Conservation (phyloP, 1,140 invertebrate species). For the Lethrus apterus region DNA sequence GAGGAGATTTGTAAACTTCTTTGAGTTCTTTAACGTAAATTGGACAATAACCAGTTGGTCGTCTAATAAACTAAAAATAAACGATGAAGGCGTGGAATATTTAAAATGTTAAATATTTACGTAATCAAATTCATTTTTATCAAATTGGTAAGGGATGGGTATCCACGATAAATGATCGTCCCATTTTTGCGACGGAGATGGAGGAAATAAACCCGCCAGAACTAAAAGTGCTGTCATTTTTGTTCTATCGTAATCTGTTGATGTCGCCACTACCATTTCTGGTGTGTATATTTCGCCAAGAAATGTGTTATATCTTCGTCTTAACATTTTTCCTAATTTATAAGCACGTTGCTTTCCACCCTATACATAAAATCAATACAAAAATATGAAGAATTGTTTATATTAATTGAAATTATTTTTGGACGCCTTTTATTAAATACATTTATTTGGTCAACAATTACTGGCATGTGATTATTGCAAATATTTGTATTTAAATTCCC, state of each 20-base stretch:
- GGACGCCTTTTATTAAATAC: no score
- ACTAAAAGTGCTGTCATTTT: conserved; percentile 52
- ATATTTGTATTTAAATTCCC: no score
- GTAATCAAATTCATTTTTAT: conserved; percentile 41
- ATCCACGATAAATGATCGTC: conserved; percentile 44
- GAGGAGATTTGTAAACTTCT: conserved; percentile 22
- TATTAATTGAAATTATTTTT: no score
- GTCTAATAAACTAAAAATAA: conserved; percentile 21
- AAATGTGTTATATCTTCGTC: conserved; percentile 54
- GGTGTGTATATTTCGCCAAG: conserved; percentile 52
- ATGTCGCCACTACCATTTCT: conserved; percentile 32
- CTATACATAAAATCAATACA: conserved; percentile 17
- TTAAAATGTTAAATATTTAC: conserved; percentile 33
- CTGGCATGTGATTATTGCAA: no score
- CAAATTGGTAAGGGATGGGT: conserved; percentile 48
- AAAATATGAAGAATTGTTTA: no score
- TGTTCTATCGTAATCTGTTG: conserved; percentile 48
- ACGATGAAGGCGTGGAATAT: neutral
- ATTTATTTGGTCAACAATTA: no score
- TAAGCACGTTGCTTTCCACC: conserved; percentile 47
- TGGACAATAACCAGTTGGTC: conserved; percentile 34
- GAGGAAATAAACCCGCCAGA: conserved; percentile 46
- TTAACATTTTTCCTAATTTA: conserved; percentile 53
- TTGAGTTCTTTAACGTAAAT: conserved; percentile 31
- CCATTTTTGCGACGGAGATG: conserved; percentile 40